Base-by-base conservation (phyloP, 37 sponge, comb jelly and placozoan genomes). In the Ianthella basta region DNA sequence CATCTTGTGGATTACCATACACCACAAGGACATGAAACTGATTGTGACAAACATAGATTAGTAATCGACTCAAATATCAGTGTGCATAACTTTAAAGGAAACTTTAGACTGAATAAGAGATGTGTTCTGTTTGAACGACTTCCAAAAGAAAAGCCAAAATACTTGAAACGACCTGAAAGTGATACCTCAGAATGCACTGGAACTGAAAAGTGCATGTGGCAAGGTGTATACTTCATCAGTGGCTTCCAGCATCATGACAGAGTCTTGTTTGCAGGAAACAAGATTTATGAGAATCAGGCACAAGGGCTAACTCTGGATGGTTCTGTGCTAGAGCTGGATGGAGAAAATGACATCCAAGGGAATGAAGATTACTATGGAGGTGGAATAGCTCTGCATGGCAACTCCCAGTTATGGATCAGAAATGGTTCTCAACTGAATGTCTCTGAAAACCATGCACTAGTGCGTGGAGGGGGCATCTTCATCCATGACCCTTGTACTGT, bases 381-480 rank as follows among this genome's bases (percentile, higher is more conserved):
- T 24, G 78, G 78, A 40, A 75, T 75, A 75, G 24, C 15, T 4
- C 5, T 75, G 21, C 37, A 36, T 1, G 78, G 78, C 21, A 19
- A 40, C n/a, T 75, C 78, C 8, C 78, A 50, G 21, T 16, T 75
- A 23, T 36, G 37, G 41, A 19, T 75, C 33, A 24, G 38, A 24
- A 36, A 75, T 21, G 54, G 38, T 41, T 19, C 78, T 23, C 8
- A 40, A 18, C 54, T 75, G 2, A 12, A 21, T 30, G 38, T 41
- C 6, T 25, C 53, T 41, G 8, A 75, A 18, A 75, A 75, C 53
- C 12, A 40, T 36, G 78, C n/a, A 75, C 40, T 36, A 8, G n/a
- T 40, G 12, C 44, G 44, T 19, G 78, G 78, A 36, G 78, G 78
- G 40, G 78, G 78, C 16, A 21, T 75, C 12, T 75, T 53, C 78